Conservation (phyloP, 2,797 vertebrate species). For the Sternotherus odoratus region DNA sequence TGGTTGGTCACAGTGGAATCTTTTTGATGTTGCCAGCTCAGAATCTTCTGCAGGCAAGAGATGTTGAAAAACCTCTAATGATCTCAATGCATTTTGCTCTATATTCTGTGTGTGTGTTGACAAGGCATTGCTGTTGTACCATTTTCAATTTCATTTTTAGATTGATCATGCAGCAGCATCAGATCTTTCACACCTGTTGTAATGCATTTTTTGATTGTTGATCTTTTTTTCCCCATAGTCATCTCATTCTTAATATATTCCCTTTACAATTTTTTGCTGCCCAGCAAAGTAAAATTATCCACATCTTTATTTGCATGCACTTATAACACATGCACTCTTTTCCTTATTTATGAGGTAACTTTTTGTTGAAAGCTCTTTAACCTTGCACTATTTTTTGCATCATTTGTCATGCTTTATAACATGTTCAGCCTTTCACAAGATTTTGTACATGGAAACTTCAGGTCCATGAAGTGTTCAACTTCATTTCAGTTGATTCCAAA, state of each 20-base stretch:
- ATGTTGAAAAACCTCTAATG: constrained; percentile 31
- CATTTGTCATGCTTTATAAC: constrained; percentile 23
- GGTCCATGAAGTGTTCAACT: not conserved
- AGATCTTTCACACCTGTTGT: constrained; percentile 1
- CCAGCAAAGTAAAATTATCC: not conserved
- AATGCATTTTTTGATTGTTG: constrained; percentile 5
- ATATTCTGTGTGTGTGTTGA: constrained; percentile 42
- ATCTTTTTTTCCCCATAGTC: not conserved
- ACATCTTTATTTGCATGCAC: not conserved
- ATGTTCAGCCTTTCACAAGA: constrained; percentile 12
- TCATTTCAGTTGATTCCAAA: not conserved
- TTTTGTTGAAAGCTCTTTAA: constrained; percentile 44
- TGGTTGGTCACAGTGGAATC: constrained; percentile 30
- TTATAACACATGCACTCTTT: not conserved
- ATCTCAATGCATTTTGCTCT: constrained; percentile 29
- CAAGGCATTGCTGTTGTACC: not conserved
- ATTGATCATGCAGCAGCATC: not conserved
- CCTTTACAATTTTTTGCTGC: not conserved
- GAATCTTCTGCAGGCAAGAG: constrained; percentile 33
- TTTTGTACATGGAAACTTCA: constrained; percentile 1
- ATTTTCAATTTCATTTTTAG: constrained; percentile 24
- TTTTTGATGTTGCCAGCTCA: constrained; percentile 45
- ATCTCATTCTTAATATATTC: not conserved
- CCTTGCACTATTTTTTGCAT: not conserved
- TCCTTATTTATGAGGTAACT: constrained; percentile 3